A percentile compares a stretch with the other conserved stretches of the same genome.
Evolutionary conservation across 2,797 vertebrate species (phyloP).

Genomic region (Typhlichthys subterraneus): DNA sequence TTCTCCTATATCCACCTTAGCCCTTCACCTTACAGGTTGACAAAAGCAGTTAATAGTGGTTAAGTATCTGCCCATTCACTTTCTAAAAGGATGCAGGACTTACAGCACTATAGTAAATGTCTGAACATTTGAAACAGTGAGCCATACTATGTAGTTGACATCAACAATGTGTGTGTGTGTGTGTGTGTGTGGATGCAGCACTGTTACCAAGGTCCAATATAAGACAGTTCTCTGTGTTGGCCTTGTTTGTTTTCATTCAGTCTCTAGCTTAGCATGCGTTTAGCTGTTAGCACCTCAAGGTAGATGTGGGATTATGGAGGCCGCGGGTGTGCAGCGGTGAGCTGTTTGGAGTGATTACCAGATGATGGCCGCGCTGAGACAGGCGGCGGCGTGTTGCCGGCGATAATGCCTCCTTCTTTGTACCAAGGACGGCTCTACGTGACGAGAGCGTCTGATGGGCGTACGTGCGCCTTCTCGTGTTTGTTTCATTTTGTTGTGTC

Average conservation of each 20-base stretch:
- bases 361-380: slow-evolving; percentile 19
- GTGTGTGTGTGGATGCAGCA: too few species aligned
- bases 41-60: slow-evolving; percentile 66
- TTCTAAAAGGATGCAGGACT: slow-evolving; percentile 34
- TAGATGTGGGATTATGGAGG: neutral
- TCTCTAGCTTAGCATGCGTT: neutral
- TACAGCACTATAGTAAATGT: too few species aligned
- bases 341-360: slow-evolving; percentile 28
- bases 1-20: slow-evolving; percentile 49
- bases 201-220: too few species aligned
- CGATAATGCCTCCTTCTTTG: slow-evolving; percentile 20
- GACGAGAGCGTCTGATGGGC: slow-evolving; percentile 20
- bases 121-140: too few species aligned
- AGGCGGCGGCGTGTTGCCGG: slow-evolving; percentile 1
- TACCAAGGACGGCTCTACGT: slow-evolving; percentile 25
- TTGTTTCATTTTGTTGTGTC: slow-evolving; percentile 4
- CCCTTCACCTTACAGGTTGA: slow-evolving; percentile 69
- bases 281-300: slow-evolving; percentile 6
- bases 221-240: too few species aligned
- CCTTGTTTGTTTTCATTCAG: neutral
- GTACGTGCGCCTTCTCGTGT: neutral
- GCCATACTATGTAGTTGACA: too few species aligned
- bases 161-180: too few species aligned
- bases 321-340: neutral
- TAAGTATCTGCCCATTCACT: slow-evolving; percentile 55